A percentile compares a stretch with the other conserved stretches of the same genome.
phyloP scores from a whole-genome alignment of 2,113 vertebrate species.

The Paralichthys olivaceus region DNA sequence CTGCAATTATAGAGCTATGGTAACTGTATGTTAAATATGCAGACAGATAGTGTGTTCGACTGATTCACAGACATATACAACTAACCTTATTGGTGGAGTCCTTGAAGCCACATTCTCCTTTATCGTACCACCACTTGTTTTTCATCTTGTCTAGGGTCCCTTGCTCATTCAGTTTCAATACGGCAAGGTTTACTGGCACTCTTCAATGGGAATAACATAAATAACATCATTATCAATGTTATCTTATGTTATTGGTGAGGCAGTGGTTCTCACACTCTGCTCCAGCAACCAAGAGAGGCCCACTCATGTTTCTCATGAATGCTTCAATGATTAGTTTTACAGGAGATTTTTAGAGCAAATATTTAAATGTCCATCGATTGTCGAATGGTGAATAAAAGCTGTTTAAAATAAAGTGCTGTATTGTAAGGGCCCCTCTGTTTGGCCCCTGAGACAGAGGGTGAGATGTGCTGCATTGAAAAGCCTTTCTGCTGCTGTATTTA shows the following conservation, averaged over 20 bases:
- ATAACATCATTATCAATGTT: constrained; percentile 82
- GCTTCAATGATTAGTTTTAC: not conserved
- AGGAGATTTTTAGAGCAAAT: no score
- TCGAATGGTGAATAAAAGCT: not conserved
- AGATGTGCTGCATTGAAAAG: constrained; percentile 66
- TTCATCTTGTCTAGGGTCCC: constrained; percentile 99
- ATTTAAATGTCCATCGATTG: not conserved
- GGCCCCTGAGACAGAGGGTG: constrained; percentile 58
- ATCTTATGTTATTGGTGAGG: constrained; percentile 78
- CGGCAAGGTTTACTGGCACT: constrained; percentile 99
- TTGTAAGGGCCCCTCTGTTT: constrained; percentile 1
- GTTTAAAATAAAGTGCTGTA: not conserved
- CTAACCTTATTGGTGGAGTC: constrained; percentile 79
- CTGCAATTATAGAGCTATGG: not conserved
- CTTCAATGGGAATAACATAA: constrained; percentile 88
- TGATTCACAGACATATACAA: constrained; percentile 64
- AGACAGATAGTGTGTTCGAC: constrained; percentile 54
- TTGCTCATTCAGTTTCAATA: constrained; percentile 99
- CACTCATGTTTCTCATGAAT: not conserved
- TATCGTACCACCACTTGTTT: constrained; percentile 99
- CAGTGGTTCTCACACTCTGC: constrained; percentile 66
- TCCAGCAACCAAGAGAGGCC: constrained; percentile 33
- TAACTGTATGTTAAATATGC: constrained; percentile 15
- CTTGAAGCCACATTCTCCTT: constrained; percentile 99
- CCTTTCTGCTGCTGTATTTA: constrained; percentile 46